Conservation (phyloP, 2,888 invertebrate genomes). For the Athalia rosae region DNA sequence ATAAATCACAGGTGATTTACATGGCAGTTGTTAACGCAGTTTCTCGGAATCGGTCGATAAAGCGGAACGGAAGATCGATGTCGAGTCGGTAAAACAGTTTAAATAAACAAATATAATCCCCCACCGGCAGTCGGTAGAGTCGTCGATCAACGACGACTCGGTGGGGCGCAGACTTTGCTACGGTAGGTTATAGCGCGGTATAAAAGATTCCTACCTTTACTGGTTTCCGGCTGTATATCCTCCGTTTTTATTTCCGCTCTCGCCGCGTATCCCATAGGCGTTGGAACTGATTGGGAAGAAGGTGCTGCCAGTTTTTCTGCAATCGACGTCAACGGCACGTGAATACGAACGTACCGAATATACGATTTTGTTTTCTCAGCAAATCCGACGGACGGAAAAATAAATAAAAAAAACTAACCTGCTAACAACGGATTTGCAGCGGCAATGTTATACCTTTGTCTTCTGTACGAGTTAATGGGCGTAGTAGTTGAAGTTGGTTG, state of each 20-base stretch:
- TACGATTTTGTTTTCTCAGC: not conserved
- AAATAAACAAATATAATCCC: conserved; percentile 48
- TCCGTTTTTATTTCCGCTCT: conserved; percentile 71
- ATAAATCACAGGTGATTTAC: too few species aligned
- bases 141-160: not conserved
- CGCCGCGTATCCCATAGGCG: conserved; percentile 70
- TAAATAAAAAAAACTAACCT: conserved; percentile 73
- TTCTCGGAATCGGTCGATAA: too few species aligned
- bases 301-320: conserved; percentile 75
- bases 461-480: conserved; percentile 75
- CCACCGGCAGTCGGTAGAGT: conserved; percentile 17
- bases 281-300: conserved; percentile 68
- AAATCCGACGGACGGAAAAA: conserved; percentile 1
- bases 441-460: conserved; percentile 85
- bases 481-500: conserved; percentile 75
- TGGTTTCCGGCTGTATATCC: conserved; percentile 66
- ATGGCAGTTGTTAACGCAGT: too few species aligned
- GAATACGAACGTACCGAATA: not conserved
- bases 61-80: not conserved
- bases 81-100: conserved; percentile 44
- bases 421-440: conserved; percentile 91
- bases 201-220: conserved; percentile 65
- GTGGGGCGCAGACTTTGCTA: not conserved
- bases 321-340: conserved; percentile 46
- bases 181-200: not conserved